phyloP scores from a whole-genome alignment of 2,113 vertebrate genomes.

The Engraulis encrasicolus region DNA sequence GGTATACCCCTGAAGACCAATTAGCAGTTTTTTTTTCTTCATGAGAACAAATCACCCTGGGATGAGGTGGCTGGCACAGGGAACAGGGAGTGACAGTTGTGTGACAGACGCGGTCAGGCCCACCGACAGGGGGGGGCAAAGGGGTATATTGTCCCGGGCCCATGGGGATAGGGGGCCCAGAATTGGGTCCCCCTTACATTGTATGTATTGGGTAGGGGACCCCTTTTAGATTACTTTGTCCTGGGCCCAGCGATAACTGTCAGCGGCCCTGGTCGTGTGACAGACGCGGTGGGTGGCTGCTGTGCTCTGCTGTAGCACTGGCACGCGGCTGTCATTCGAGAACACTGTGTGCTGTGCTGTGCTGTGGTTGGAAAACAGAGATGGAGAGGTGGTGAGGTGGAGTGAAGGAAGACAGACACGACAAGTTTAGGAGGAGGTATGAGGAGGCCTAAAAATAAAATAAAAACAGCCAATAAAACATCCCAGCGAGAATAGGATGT shows the following conservation, averaged over 20 bases:
- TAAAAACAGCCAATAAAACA: neutral
- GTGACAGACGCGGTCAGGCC: neutral
- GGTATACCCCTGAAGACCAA: conserved; percentile 11
- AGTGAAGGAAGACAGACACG: neutral
- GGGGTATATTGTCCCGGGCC: too few relatives aligned
- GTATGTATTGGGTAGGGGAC: too few relatives aligned
- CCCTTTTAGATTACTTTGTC: too few relatives aligned
- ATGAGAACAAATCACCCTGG: conserved; percentile 2
- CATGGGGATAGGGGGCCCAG: too few relatives aligned
- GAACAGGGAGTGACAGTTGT: conserved; percentile 6
- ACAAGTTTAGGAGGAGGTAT: too few relatives aligned
- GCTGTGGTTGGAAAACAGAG: too few relatives aligned
- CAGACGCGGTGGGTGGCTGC: neutral
- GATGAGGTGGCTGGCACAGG: neutral
- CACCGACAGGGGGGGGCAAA: too few relatives aligned
- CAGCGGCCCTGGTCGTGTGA: too few relatives aligned
- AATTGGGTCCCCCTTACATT: too few relatives aligned
- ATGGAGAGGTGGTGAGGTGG: too few relatives aligned
- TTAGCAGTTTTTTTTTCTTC: conserved; percentile 9
- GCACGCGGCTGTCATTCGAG: neutral
- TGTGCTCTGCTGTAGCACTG: neutral
- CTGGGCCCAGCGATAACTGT: too few relatives aligned
- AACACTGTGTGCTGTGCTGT: neutral
- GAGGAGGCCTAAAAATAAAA: neutral
- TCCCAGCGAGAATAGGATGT: neutral